phyloP scores from a whole-genome alignment of 2,888 invertebrate genomes.

The Harpalus rufipes region DNA sequence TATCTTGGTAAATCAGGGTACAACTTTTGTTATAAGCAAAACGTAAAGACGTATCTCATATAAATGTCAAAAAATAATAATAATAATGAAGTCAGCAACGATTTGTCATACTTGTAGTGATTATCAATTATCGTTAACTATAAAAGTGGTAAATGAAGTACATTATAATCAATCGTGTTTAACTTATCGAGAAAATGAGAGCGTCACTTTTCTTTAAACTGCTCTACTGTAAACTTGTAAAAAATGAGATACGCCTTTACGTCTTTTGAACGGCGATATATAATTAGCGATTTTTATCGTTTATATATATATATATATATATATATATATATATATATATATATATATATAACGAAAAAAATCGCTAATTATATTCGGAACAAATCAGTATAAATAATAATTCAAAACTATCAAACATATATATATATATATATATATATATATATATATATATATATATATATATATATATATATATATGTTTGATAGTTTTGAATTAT shows the following conservation, averaged over 20 bases:
- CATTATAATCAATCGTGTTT: conserved; percentile 19
- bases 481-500: too few relatives aligned
- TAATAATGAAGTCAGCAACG: conserved; percentile 23
- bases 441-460: too few relatives aligned
- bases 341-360: too few relatives aligned
- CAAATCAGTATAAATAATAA: too few relatives aligned
- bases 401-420: too few relatives aligned
- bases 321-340: too few relatives aligned
- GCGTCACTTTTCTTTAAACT: conserved; percentile 7
- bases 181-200: conserved; percentile 16
- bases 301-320: too few relatives aligned
- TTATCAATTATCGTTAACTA: conserved; percentile 13
- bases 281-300: too few relatives aligned
- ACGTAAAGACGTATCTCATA: conserved; percentile 19
- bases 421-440: too few relatives aligned
- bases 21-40: conserved; percentile 22
- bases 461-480: too few relatives aligned
- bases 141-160: conserved; percentile 17
- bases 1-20: conserved; percentile 12
- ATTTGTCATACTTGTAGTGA: conserved; percentile 1
- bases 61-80: conserved; percentile 22
- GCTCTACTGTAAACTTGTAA: conserved; percentile 16
- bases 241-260: conserved; percentile 19
- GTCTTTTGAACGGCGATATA: background rate
- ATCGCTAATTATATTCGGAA: too few relatives aligned